phyloP scores from a whole-genome alignment of 2,888 invertebrate species.

The Yponomeuta malinellus region DNA sequence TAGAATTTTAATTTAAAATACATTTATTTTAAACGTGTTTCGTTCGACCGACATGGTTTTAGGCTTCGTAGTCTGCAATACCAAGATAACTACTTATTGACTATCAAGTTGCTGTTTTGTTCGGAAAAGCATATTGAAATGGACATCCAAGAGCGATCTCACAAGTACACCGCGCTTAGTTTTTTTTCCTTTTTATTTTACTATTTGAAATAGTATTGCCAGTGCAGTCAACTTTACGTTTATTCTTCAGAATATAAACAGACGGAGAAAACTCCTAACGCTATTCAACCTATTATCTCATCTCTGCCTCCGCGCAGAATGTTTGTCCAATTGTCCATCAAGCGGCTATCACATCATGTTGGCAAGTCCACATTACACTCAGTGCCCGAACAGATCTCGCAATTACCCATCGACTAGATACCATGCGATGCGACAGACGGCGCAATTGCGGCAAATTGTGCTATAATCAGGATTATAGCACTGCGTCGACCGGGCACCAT shows the following conservation, averaged over 20 bases:
- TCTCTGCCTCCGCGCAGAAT: background rate
- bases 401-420: slow-evolving; percentile 20
- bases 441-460: slow-evolving; percentile 26
- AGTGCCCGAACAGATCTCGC: slow-evolving; percentile 9
- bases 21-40: too few relatives aligned
- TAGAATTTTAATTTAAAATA: too few relatives aligned
- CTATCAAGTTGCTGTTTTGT: too few relatives aligned
- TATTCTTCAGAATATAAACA: background rate
- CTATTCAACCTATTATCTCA: background rate
- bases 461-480: slow-evolving; percentile 17
- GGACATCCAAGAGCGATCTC: too few relatives aligned
- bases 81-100: too few relatives aligned
- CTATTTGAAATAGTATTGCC: too few relatives aligned
- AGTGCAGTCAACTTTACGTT: too few relatives aligned
- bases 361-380: slow-evolving; percentile 19
- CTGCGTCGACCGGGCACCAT: slow-evolving; percentile 19
- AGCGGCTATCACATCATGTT: slow-evolving; percentile 12
- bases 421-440: slow-evolving; percentile 24
- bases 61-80: too few relatives aligned
- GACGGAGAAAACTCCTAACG: background rate
- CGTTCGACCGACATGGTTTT: too few relatives aligned
- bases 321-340: slow-evolving; percentile 12
- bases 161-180: too few relatives aligned
- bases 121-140: too few relatives aligned
- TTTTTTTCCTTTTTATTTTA: too few relatives aligned